Base-by-base conservation (phyloP, 2,113 vertebrate species). In the Odocoileus virginianus region DNA sequence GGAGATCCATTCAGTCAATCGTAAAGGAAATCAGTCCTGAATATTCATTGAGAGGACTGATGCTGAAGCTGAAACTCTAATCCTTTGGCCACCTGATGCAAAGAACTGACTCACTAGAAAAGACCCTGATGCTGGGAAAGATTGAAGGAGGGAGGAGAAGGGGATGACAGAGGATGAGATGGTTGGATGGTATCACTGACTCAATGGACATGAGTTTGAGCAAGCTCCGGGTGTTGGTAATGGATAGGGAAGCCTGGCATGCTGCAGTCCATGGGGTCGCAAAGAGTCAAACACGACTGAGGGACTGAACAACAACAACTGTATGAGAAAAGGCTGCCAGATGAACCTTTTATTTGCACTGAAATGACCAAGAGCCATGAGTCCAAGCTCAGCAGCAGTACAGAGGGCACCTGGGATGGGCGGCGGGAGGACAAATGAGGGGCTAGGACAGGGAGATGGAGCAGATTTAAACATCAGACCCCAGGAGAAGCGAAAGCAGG, bases 331-430 rank as follows among this genome's bases (percentile, higher is more conserved):
- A 12, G 28, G 57, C 45, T 83, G 19, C 45, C 43, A 71, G 81
- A 27, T 19, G 5, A 12, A 89, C 61, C 8, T 87, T 91, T 97
- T 87, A 92, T 94, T 82, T 96, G 78, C 64, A 94, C 50, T 95
- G 76, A 94, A 94, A 92, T 67, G 23, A 85, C 81, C 61, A 84
- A 91, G 52, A 50, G 33, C 78, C 89, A 50, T 6, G 83, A 76
- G 91, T 86, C 54, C 58, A 76, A 88, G 79, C 25, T 52, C 6
- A 93, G 47, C 40, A 10, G 43, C 74, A 81, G 85, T 28, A 43
- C 13, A 9, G 15, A 3, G 30, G 52, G 33, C 27, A 55, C 36
- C 57, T 61, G 71, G 71, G 36, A 40, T 40, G 1, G 67, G 7
- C 87, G 25, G 25, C 2, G 19, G 25, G 12, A 13, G 87, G 19